Conservation (phyloP, 2,113 vertebrate genomes). For the Melanocharis versteri region DNA sequence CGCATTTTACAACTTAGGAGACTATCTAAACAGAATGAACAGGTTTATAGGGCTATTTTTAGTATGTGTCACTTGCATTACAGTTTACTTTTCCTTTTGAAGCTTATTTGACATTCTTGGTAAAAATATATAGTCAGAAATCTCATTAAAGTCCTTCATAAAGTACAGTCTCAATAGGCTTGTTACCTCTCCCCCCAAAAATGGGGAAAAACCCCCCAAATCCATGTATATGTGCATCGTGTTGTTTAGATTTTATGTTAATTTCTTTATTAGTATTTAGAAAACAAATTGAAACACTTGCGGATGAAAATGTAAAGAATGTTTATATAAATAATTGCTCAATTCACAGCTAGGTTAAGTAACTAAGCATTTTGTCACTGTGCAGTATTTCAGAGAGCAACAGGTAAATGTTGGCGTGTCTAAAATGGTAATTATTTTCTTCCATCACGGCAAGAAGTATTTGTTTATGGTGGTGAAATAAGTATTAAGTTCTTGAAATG, state of each 20-base stretch:
- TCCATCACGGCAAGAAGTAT: neutral
- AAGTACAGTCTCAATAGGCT: slow-evolving; percentile 73
- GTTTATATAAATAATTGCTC: neutral
- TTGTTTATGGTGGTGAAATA: slow-evolving; percentile 30
- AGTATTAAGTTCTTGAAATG: slow-evolving; percentile 43
- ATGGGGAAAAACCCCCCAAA: neutral
- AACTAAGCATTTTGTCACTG: neutral
- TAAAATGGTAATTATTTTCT: slow-evolving; percentile 22
- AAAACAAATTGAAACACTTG: neutral
- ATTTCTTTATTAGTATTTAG: neutral
- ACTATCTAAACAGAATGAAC: slow-evolving; percentile 75
- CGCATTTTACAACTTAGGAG: slow-evolving; percentile 70
- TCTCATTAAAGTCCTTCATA: slow-evolving; percentile 72
- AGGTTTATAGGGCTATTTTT: slow-evolving; percentile 75
- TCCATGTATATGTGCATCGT: neutral
- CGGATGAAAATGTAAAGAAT: neutral
- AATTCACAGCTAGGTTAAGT: neutral
- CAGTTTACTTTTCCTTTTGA: slow-evolving; percentile 70
- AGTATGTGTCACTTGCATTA: slow-evolving; percentile 68
- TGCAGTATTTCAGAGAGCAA: slow-evolving; percentile 53
- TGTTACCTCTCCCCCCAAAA: slow-evolving; percentile 25
- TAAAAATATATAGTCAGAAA: slow-evolving; percentile 67
- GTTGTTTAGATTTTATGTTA: neutral
- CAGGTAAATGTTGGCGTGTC: slow-evolving; percentile 54
- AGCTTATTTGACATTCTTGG: slow-evolving; percentile 68